These are phyloP conservation scores for Enteromius mattozi DNA, from an alignment of 2,797 vertebrate genomes.

Conservation along the genomic window DNA sequence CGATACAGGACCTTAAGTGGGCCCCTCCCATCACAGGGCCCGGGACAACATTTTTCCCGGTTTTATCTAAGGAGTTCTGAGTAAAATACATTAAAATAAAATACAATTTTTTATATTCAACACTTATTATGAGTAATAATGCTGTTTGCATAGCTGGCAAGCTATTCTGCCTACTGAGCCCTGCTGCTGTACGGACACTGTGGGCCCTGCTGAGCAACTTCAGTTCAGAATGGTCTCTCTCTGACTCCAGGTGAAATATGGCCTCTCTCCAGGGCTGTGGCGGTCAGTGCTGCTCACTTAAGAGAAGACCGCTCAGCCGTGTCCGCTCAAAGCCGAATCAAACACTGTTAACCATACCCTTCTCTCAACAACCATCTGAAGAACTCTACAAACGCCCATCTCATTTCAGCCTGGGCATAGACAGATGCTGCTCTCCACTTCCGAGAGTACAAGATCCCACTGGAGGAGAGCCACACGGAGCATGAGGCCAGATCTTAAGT, in stretches of 20 bases:
- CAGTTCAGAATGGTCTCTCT: neutral
- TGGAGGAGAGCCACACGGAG: slow-evolving; percentile 13
- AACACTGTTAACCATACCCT: slow-evolving; percentile 31
- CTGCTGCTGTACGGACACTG: neutral
- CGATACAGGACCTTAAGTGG: slow-evolving; percentile 11
- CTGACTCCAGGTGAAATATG: slow-evolving; percentile 15
- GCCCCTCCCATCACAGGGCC: slow-evolving; percentile 10
- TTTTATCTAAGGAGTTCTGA: neutral
- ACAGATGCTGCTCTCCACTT: slow-evolving; percentile 45
- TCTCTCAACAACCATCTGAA: slow-evolving; percentile 37
- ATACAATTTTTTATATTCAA: neutral
- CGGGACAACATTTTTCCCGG: neutral
- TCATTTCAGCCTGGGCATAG: slow-evolving; percentile 38
- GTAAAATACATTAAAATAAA: neutral
- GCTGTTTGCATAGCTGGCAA: neutral
- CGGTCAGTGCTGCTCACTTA: slow-evolving; percentile 13
- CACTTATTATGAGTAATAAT: neutral
- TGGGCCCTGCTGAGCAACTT: slow-evolving; percentile 9
- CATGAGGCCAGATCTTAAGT: slow-evolving; percentile 32
- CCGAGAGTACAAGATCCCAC: slow-evolving; percentile 34
- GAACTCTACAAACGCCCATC: slow-evolving; percentile 42
- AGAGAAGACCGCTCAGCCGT: neutral
- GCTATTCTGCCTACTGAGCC: neutral
- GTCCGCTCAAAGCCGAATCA: neutral
- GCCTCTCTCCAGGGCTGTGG: neutral